Evolutionary conservation across 2,888 invertebrate genomes (phyloP).

Genomic region (Nasonovia ribisnigri): DNA sequence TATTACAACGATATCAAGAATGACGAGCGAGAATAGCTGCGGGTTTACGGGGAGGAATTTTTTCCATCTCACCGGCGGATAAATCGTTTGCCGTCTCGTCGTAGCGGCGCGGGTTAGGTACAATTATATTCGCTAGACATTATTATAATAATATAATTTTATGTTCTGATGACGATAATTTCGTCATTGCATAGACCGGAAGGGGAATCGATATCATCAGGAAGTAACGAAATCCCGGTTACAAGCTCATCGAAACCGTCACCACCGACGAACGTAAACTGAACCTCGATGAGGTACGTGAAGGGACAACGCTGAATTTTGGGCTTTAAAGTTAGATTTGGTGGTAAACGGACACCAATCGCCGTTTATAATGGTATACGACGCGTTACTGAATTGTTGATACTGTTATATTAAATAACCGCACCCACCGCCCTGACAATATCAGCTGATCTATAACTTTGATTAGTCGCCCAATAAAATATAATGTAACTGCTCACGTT

Average conservation of each 20-base stretch:
- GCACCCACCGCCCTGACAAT: not conserved
- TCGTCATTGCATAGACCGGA: not conserved
- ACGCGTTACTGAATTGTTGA: not conserved
- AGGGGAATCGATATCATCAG: constrained; percentile 38
- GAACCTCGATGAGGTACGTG: not conserved
- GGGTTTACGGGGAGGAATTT: not conserved
- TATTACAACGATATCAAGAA: constrained; percentile 12
- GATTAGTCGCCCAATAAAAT: not conserved
- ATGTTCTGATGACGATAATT: constrained; percentile 20
- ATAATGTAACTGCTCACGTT: not conserved
- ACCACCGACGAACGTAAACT: not conserved
- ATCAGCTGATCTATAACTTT: not conserved
- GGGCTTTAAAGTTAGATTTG: not conserved
- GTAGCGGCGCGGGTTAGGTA: not conserved
- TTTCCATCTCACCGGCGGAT: not conserved
- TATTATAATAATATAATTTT: not conserved
- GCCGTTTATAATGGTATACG: not conserved
- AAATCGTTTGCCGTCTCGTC: not conserved
- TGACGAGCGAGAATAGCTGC: not conserved
- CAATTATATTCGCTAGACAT: not conserved
- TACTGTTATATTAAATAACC: too few relatives aligned
- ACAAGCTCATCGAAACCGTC: not conserved
- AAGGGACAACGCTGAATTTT: not conserved
- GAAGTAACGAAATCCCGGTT: constrained; percentile 41
- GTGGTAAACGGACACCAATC: not conserved